phyloP scores from a whole-genome alignment of 1,140 invertebrate species.

The Plectrocnemia conspersa region DNA sequence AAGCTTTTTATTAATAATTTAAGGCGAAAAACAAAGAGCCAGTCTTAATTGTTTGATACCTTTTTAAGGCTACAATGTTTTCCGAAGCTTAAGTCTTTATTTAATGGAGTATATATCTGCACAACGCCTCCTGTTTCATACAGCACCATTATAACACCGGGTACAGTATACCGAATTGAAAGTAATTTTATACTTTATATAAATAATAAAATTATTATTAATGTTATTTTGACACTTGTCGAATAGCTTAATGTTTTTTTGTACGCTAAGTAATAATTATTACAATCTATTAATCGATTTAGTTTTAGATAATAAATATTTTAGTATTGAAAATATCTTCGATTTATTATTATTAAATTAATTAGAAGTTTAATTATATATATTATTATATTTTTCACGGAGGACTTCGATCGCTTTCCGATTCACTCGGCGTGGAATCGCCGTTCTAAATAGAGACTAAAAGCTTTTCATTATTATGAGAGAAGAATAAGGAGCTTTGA shows the following conservation, averaged over 20 bases:
- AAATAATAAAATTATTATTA: neutral
- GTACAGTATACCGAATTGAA: slow-evolving; percentile 14
- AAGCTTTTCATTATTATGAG: slow-evolving; percentile 36
- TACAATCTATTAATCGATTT: no score
- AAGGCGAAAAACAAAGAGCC: slow-evolving; percentile 36
- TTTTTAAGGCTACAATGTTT: slow-evolving; percentile 37
- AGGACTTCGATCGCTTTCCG: slow-evolving; percentile 8
- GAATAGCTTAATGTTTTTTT: no score
- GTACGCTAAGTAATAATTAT: no score
- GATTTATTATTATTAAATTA: no score
- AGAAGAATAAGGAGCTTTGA: slow-evolving; percentile 35
- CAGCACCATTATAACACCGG: slow-evolving; percentile 11
- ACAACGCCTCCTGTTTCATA: slow-evolving; percentile 13
- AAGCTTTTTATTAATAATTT: slow-evolving; percentile 37
- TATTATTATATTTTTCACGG: neutral
- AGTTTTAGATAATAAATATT: no score
- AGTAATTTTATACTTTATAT: neutral
- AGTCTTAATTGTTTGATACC: slow-evolving; percentile 37
- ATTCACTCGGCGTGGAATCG: slow-evolving; percentile 23
- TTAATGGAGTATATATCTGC: slow-evolving; percentile 35
- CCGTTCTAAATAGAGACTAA: slow-evolving; percentile 35
- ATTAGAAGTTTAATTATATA: slow-evolving; percentile 9
- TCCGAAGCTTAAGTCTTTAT: slow-evolving; percentile 35
- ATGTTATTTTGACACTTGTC: no score
- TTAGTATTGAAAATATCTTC: no score